Percentiles rank a stretch among this genome's conserved stretches.
Conservation (phyloP, 2,888 invertebrate species). For the Dromius quadrimaculatus region DNA sequence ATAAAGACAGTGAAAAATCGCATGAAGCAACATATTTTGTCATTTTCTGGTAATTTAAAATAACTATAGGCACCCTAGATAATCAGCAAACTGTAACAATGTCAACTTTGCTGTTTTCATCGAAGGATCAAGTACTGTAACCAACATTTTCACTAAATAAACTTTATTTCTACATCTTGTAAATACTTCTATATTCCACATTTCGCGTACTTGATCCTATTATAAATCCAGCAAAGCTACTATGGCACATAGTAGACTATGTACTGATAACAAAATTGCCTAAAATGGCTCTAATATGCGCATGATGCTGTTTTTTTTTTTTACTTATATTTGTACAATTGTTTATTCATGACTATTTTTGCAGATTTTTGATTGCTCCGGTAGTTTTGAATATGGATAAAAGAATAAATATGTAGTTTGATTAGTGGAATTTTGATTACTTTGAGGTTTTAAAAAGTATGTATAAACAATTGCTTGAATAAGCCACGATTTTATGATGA, state of each 20-base stretch:
- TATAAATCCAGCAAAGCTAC: no score
- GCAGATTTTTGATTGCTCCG: not conserved
- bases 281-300: slow-evolving; percentile 42
- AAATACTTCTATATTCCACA: not conserved
- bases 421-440: no score
- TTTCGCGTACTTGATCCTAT: not conserved
- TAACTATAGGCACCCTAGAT: slow-evolving; percentile 56
- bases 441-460: no score
- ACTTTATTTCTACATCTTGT: not conserved
- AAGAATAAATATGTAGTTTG: no score
- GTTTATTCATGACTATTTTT: not conserved
- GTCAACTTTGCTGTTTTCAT: slow-evolving; percentile 25
- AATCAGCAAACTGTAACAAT: slow-evolving; percentile 44
- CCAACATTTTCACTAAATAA: not conserved
- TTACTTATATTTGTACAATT: no score
- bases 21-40: slow-evolving; percentile 45
- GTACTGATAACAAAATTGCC: slow-evolving; percentile 39
- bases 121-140: not conserved
- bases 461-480: no score
- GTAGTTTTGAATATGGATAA: not conserved
- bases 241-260: slow-evolving; percentile 11
- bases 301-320: slow-evolving; percentile 1
- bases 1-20: slow-evolving; percentile 37
- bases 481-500: no score
- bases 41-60: slow-evolving; percentile 52